Percentiles rank a stretch among this genome's conserved stretches.
Conservation (phyloP, 1,140 invertebrate genomes). For the Eueides isabella region DNA sequence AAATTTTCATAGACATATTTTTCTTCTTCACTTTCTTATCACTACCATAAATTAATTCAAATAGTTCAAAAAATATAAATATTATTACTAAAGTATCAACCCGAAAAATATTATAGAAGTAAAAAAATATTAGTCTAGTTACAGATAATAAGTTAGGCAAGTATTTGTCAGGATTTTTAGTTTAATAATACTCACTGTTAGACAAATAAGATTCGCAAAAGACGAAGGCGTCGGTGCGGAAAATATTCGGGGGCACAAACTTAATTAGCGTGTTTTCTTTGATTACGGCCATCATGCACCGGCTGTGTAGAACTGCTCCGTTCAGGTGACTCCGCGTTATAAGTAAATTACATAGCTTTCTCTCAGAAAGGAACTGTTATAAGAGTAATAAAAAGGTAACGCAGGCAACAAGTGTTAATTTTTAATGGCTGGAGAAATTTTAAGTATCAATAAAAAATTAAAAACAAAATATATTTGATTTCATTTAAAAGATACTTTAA, state of each 20-base stretch:
- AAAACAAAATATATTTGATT: no score
- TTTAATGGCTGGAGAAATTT: conserved; percentile 10
- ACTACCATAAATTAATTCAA: not conserved
- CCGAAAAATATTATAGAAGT: no score
- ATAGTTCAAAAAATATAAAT: not conserved
- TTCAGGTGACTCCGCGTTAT: conserved; percentile 68
- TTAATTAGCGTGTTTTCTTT: conserved; percentile 81
- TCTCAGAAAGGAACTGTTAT: conserved; percentile 32
- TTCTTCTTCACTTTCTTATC: not conserved
- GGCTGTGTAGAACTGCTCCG: conserved; percentile 60
- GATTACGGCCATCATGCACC: conserved; percentile 78
- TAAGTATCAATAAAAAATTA: not conserved
- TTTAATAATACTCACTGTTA: conserved; percentile 4
- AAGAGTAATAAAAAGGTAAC: conserved; percentile 26
- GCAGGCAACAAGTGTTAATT: conserved; percentile 20
- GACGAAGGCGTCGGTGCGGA: conserved; percentile 21
- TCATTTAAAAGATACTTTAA: not conserved
- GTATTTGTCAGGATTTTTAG: conserved; percentile 8
- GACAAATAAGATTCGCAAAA: conserved; percentile 18
- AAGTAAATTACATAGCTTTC: conserved; percentile 69
- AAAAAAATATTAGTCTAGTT: no score
- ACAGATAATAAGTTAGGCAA: no score
- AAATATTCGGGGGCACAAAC: conserved; percentile 54
- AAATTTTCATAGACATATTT: not conserved
- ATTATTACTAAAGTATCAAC: no score